phyloP scores from a whole-genome alignment of 2,888 invertebrate genomes.

The Pseudanteris insignis region DNA sequence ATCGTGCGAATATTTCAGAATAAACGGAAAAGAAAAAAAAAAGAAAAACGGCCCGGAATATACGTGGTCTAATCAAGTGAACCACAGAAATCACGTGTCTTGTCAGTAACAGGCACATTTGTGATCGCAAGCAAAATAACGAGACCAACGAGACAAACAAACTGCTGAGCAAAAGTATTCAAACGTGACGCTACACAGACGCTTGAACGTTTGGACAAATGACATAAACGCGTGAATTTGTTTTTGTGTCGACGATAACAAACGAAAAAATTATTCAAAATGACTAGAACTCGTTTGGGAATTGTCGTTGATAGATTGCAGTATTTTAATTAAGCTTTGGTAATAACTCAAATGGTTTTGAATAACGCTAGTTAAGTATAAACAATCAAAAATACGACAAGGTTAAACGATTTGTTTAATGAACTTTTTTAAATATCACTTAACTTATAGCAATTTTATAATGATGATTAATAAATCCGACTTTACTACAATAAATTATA shows the following conservation, averaged over 20 bases:
- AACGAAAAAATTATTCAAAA: not conserved
- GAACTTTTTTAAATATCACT: too few species aligned
- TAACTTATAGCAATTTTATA: too few species aligned
- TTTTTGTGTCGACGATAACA: not conserved
- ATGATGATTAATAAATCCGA: too few species aligned
- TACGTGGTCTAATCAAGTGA: slow-evolving; percentile 23
- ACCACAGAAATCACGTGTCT: slow-evolving; percentile 22
- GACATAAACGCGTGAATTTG: slow-evolving; percentile 11
- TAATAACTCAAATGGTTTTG: too few species aligned
- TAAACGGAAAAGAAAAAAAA: too few species aligned
- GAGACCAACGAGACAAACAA: slow-evolving; percentile 13
- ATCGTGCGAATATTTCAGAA: too few species aligned
- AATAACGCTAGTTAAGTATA: too few species aligned
- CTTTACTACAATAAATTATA: too few species aligned
- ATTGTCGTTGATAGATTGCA: too few species aligned
- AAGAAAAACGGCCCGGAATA: too few species aligned
- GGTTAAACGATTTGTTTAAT: too few species aligned
- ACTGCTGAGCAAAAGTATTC: slow-evolving; percentile 9
- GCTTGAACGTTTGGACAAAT: not conserved
- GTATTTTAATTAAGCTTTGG: not conserved
- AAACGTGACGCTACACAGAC: slow-evolving; percentile 9
- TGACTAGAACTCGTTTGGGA: not conserved
- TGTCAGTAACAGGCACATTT: slow-evolving; percentile 17
- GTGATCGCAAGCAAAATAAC: slow-evolving; percentile 18
- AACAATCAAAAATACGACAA: too few species aligned